phyloP scores from a whole-genome alignment of 2,888 invertebrate genomes.

The Tachystola acroxantha region DNA sequence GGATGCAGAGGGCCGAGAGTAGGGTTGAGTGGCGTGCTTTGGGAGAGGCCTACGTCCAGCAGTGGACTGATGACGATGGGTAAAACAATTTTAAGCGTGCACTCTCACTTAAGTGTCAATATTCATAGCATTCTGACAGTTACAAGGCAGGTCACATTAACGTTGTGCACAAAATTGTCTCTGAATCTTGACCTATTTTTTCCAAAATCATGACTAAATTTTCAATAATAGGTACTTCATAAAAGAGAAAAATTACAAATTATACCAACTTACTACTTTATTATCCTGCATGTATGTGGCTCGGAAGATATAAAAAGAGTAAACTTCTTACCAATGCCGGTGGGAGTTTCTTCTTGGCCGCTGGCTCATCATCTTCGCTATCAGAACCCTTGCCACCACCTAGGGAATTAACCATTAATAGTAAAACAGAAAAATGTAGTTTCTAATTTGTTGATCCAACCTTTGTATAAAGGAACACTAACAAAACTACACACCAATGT shows the following conservation, averaged over 20 bases:
- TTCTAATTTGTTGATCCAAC: conserved; percentile 10
- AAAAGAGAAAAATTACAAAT: conserved; percentile 1
- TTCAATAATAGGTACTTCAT: no score
- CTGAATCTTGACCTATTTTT: no score
- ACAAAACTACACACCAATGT: conserved; percentile 57
- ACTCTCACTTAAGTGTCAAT: no score
- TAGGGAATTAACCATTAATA: conserved; percentile 37
- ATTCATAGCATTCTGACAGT: no score
- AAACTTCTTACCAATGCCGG: conserved; percentile 63
- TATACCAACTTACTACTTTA: conserved; percentile 10
- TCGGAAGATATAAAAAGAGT: conserved; percentile 8
- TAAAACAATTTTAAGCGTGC: no score
- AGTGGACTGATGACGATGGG: no score
- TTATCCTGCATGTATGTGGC: conserved; percentile 9
- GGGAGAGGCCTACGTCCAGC: no score
- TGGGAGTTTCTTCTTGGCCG: conserved; percentile 85
- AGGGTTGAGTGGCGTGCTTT: no score
- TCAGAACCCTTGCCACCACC: conserved; percentile 85
- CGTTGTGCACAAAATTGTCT: no score
- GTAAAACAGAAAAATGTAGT: conserved; percentile 15
- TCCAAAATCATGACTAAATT: no score
- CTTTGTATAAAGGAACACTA: conserved; percentile 31
- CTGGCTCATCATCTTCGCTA: conserved; percentile 91
- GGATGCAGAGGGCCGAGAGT: no score
- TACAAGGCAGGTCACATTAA: no score